These are phyloP conservation scores for Phenganax marumi DNA, from an alignment of 92 coral and sea anemone species.

Conservation along the genomic window DNA sequence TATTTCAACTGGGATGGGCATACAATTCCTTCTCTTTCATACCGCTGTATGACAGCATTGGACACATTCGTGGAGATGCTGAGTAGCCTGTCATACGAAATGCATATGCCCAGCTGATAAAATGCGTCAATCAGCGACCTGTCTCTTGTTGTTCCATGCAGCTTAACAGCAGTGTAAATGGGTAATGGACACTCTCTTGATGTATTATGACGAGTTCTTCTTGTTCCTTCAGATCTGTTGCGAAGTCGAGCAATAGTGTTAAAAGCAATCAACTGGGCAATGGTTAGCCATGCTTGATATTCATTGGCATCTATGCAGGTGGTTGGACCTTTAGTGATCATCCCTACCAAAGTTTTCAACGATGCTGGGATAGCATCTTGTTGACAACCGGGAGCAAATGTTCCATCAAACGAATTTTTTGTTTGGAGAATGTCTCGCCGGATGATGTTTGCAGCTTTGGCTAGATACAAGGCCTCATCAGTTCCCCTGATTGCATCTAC, in stretches of 20 bases:
- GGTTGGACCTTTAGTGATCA: slow-evolving; percentile 54
- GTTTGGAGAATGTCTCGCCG: slow-evolving; percentile 60
- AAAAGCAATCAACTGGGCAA: slow-evolving; percentile 61
- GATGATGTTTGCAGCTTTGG: slow-evolving; percentile 58
- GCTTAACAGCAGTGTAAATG: too few relatives aligned
- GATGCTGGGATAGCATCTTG: slow-evolving; percentile 49
- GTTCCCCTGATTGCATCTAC: slow-evolving; percentile 36
- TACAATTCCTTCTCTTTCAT: slow-evolving; percentile 11
- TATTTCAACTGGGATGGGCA: not conserved
- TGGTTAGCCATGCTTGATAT: slow-evolving; percentile 59
- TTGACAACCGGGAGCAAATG: slow-evolving; percentile 46
- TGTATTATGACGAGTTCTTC: too few relatives aligned
- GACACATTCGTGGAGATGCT: too few relatives aligned
- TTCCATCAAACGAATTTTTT: slow-evolving; percentile 56
- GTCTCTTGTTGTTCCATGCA: too few relatives aligned
- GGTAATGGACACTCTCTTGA: too few relatives aligned
- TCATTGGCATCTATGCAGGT: slow-evolving; percentile 27
- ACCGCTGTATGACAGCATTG: too few relatives aligned
- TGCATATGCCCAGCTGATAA: too few relatives aligned
- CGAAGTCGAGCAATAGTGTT: slow-evolving; percentile 45
- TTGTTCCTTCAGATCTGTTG: too few relatives aligned
- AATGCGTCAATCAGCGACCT: too few relatives aligned
- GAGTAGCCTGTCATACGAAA: too few relatives aligned
- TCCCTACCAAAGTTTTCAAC: slow-evolving; percentile 40
- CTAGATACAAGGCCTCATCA: slow-evolving; percentile 51